Base-by-base conservation (phyloP, 2,888 invertebrate species). In the Orthosia cruda region DNA sequence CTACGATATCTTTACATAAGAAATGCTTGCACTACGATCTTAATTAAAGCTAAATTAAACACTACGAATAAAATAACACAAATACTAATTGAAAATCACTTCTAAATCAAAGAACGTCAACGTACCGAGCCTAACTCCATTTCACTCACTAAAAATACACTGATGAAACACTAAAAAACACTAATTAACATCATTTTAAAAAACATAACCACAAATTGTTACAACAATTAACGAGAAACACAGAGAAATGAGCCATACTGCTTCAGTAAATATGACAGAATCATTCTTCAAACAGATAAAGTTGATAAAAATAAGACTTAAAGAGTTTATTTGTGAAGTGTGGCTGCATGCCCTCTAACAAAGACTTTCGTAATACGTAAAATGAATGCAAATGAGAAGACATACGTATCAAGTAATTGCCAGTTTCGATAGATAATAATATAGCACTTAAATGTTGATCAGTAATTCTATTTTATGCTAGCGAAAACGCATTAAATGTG, bases 261-360 rank as follows among this genome's bases (percentile, higher is more conserved):
- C 13, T 54, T 58, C 68, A 57, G 71, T 73, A 83, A 83, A 82
- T 54, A 81, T 40, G 40, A 40, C 71, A 70, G 80, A 71, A 89
- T 88, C 88, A 79, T 77, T 86, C 79, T 84, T 63, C 81, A 88
- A 87, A 89, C 72, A 88, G 80, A 83, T 87, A 80, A 76, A 69
- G 18, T 26, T 58, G 80, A 85, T 85, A 76, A 85, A 81, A 75
- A 71, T 73, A 69, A 76, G 54, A 74, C 54, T 16, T 55, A 59
- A 59, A 55, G 40, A 13, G 71, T 69, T 54, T 78, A 74, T 78
- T 85, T 85, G 65, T 67, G 3, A 23, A 77, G 32, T 40, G 26
- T 54, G 52, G 13, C 59, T 54, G 32, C 58, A 23, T 73, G 84
- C 66, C 72, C 70, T 80, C 75, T 67, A n/a, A 67, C 64, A 62